A percentile compares a stretch with the other conserved stretches of the same genome.
phyloP scores from a whole-genome alignment of 2,888 invertebrate species.

The Anthrax anthrax region DNA sequence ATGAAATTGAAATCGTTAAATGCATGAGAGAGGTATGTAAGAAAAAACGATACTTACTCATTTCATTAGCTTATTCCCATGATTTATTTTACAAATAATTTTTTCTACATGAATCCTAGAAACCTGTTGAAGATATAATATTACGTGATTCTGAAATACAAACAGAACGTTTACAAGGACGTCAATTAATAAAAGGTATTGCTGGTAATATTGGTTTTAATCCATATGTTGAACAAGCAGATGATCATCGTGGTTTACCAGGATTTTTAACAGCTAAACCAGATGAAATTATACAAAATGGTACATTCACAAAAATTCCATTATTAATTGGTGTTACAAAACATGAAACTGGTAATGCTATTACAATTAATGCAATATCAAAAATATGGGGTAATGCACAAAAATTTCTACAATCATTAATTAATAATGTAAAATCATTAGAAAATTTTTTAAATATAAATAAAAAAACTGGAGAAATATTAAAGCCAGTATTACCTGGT shows the following conservation, averaged over 20 bases:
- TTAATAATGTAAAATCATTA: slow-evolving; percentile 19
- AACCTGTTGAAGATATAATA: slow-evolving; percentile 28
- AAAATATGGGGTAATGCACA: slow-evolving; percentile 25
- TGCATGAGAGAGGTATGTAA: slow-evolving; percentile 44
- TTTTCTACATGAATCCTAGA: slow-evolving; percentile 15
- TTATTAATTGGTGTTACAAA: slow-evolving; percentile 58
- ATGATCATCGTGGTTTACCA: slow-evolving; percentile 53
- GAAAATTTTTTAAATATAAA: slow-evolving; percentile 24
- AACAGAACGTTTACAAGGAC: slow-evolving; percentile 39
- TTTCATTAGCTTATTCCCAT: neutral
- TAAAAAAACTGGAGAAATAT: slow-evolving; percentile 22
- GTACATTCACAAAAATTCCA: slow-evolving; percentile 43
- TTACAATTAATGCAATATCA: slow-evolving; percentile 16
- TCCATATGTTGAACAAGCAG: slow-evolving; percentile 50
- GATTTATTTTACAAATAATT: neutral
- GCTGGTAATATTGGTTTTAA: slow-evolving; percentile 47
- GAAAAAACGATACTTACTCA: neutral
- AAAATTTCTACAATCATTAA: slow-evolving; percentile 23
- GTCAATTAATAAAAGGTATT: slow-evolving; percentile 48
- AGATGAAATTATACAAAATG: slow-evolving; percentile 41
- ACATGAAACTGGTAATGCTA: slow-evolving; percentile 46
- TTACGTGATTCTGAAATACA: slow-evolving; percentile 43
- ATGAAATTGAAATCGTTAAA: slow-evolving; percentile 44
- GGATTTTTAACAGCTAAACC: slow-evolving; percentile 49
- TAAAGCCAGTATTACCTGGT: slow-evolving; percentile 24